Evolutionary conservation across 1,140 invertebrate species (phyloP).

Genomic region (Helicoverpa armigera): DNA sequence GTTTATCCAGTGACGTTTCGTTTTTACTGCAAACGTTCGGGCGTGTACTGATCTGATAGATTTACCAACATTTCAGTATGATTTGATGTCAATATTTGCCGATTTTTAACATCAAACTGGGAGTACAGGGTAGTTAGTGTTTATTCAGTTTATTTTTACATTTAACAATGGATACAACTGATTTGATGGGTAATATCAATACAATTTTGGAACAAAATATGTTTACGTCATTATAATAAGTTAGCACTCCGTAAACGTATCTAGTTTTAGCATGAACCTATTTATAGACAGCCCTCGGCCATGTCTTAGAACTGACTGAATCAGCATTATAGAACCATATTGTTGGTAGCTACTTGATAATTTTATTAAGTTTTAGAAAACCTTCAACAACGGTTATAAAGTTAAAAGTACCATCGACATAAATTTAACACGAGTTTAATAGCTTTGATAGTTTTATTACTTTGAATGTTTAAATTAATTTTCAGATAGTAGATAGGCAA

Average conservation of each 20-base stretch:
- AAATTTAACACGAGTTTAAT: constrained; percentile 44
- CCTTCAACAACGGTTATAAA: constrained; percentile 41
- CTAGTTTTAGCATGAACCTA: too few species aligned
- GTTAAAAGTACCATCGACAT: constrained; percentile 48
- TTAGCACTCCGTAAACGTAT: too few species aligned
- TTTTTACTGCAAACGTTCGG: constrained; percentile 8
- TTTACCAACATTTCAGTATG: constrained; percentile 16
- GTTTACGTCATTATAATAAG: too few species aligned
- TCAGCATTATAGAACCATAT: too few species aligned
- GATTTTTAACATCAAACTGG: constrained; percentile 5
- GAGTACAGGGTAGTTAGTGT: neutral
- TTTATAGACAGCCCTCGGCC: too few species aligned
- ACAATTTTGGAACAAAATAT: too few species aligned
- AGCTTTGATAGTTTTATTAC: constrained; percentile 26
- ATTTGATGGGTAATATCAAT: too few species aligned
- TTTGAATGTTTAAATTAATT: constrained; percentile 33
- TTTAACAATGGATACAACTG: too few species aligned
- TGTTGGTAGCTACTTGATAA: too few species aligned
- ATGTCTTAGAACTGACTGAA: too few species aligned
- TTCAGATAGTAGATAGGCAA: neutral
- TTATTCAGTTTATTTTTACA: neutral
- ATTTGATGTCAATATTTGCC: constrained; percentile 19
- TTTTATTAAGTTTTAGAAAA: constrained; percentile 9
- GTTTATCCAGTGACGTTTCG: constrained; percentile 19
- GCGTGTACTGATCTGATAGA: neutral